Percentiles rank a stretch among this genome's conserved stretches.
Evolutionary conservation across 2,113 vertebrate genomes (phyloP).

Genomic region (Phainopepla nitens): DNA sequence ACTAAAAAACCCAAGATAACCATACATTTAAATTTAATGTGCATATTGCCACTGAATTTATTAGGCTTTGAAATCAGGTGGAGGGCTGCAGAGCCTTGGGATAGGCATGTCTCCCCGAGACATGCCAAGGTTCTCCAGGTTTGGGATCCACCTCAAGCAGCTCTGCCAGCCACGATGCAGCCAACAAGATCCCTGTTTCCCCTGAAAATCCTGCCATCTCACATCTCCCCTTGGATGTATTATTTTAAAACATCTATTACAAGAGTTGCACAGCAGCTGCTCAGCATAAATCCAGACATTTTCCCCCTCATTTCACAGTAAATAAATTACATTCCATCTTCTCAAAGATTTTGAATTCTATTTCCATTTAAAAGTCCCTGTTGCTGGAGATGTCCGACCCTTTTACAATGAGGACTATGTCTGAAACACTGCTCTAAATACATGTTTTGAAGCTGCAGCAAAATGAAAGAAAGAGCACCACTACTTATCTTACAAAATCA

Average conservation of each 20-base stretch:
- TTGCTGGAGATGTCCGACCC: neutral
- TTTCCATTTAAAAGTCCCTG: neutral
- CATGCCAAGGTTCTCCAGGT: accelerated
- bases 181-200: neutral
- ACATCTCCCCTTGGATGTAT: neutral
- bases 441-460: neutral
- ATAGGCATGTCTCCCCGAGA: accelerated
- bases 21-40: neutral
- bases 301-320: neutral
- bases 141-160: accelerated
- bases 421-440: neutral
- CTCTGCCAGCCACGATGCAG: too few relatives aligned
- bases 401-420: neutral
- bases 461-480: neutral
- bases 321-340: neutral
- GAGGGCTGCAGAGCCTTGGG: neutral
- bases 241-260: neutral
- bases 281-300: neutral
- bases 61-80: neutral
- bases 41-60: neutral
- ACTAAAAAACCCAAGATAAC: neutral
- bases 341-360: neutral
- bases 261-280: neutral
- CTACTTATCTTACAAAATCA: neutral
- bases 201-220: neutral